Conservation (phyloP, 2,113 vertebrate genomes). For the Albula goreensis region DNA sequence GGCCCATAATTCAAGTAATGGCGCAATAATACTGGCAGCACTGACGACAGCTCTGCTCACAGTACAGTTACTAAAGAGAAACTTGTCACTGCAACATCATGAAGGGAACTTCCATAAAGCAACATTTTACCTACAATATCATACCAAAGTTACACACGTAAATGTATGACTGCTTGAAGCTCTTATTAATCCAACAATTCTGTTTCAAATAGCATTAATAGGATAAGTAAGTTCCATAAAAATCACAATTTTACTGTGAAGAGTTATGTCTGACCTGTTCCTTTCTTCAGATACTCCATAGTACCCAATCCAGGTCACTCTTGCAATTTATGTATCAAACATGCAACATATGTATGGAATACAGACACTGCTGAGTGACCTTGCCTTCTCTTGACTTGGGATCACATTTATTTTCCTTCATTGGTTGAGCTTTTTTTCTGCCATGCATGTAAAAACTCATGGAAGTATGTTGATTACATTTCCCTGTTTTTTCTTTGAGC, state of each 20-base stretch:
- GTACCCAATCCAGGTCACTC: background rate
- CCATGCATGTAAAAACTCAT: background rate
- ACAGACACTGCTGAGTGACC: background rate
- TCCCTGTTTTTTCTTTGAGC: background rate
- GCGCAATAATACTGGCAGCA: no score
- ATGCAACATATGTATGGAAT: background rate
- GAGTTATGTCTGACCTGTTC: background rate
- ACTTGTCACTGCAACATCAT: background rate
- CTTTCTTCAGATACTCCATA: background rate
- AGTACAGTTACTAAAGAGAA: no score
- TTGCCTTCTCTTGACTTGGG: background rate
- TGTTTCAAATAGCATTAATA: background rate
- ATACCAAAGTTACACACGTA: background rate
- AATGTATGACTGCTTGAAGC: background rate
- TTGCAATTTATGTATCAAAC: background rate
- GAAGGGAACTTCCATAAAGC: background rate
- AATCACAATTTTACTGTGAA: background rate
- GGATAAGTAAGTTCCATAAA: background rate
- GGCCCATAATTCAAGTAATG: no score
- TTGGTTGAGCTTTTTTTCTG: background rate
- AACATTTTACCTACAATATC: background rate
- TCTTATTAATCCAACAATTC: background rate
- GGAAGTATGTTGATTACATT: constrained; percentile 2
- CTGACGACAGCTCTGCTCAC: no score
- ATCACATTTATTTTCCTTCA: background rate